Conservation (phyloP, 2,113 vertebrate species). For the Micronycteris hirsuta region DNA sequence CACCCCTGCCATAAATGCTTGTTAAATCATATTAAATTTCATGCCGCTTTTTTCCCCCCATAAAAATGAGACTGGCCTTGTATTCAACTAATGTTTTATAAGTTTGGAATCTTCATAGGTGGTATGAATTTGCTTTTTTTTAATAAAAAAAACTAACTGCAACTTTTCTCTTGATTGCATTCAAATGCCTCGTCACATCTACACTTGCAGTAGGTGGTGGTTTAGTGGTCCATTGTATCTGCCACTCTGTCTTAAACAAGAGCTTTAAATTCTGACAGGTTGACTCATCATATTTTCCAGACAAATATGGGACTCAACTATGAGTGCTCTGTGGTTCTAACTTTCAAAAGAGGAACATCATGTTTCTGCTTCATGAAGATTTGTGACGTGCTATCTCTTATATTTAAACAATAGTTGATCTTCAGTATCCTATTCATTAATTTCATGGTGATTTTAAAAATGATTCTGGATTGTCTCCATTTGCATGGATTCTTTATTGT, state of each 20-base stretch:
- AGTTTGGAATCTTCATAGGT: slow-evolving; percentile 18
- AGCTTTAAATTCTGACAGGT: slow-evolving; percentile 37
- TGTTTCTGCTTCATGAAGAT: slow-evolving; percentile 34
- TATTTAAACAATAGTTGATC: slow-evolving; percentile 8
- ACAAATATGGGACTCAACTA: no score
- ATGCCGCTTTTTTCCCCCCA: neutral
- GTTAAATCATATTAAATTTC: neutral
- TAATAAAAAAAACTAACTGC: neutral
- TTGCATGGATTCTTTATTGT: neutral
- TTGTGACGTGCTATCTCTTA: neutral
- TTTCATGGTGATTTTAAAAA: slow-evolving; percentile 46
- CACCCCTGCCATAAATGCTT: neutral
- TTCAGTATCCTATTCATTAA: slow-evolving; percentile 21
- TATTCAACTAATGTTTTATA: neutral
- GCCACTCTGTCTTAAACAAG: slow-evolving; percentile 51
- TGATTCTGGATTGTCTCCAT: neutral
- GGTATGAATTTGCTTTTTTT: neutral
- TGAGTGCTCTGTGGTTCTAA: neutral
- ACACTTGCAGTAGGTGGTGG: slow-evolving; percentile 16
- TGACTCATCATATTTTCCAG: slow-evolving; percentile 37
- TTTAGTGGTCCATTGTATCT: slow-evolving; percentile 48
- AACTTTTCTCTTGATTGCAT: slow-evolving; percentile 58
- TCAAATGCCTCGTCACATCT: slow-evolving; percentile 42
- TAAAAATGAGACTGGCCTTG: slow-evolving; percentile 39
- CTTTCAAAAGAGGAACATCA: neutral